Evolutionary conservation across 1,140 invertebrate species (phyloP), one percentile per base, ranked within the genome.

Genomic region (Nymphalis io): DNA sequence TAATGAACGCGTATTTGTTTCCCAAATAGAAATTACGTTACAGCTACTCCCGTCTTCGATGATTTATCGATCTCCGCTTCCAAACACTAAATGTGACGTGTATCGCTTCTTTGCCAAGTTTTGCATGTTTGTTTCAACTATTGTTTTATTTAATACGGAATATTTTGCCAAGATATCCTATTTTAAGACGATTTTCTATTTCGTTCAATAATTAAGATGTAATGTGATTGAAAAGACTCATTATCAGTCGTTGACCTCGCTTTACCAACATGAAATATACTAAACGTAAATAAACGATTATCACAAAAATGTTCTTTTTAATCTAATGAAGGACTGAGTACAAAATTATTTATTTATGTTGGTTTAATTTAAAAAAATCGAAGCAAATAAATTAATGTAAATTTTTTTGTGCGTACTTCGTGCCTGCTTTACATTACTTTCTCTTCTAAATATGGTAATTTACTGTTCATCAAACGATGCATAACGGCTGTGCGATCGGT

Each of bases 371-470:
- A 15, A 1, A n/a, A 23, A 15, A 27, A 27, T 3, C 6, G 4
- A 53, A 53, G 8, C 23, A 27, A 11, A 55, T 13, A 27, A 55
- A 13, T 16, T 12, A 27, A 13, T 15, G 15, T 27, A 23, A 33
- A 55, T 15, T 21, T 23, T 13, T 16, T 21, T n/a, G 33, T 65
- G 42, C 51, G 20, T 40, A 65, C 48, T 59, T 13, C 55, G 20
- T 13, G 40, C 18, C 60, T 63, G 53, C 44, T 63, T 64, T 63
- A n/a, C 60, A 40, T 64, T 59, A 70, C 68, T 70, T 70, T 70
- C 68, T 64, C 53, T 23, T 51, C 60, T 64, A 63, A 70, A 70
- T 21, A 70, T 70, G 68, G 51, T 64, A 64, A 64, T 70, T 69
- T 69, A 20, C 60, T 64, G 55, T 42, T 18, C 55, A 63, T 48